These are phyloP conservation scores for Mizuhopecten yessoensis DNA, from an alignment of 1,140 invertebrate species.

Conservation along the genomic window DNA sequence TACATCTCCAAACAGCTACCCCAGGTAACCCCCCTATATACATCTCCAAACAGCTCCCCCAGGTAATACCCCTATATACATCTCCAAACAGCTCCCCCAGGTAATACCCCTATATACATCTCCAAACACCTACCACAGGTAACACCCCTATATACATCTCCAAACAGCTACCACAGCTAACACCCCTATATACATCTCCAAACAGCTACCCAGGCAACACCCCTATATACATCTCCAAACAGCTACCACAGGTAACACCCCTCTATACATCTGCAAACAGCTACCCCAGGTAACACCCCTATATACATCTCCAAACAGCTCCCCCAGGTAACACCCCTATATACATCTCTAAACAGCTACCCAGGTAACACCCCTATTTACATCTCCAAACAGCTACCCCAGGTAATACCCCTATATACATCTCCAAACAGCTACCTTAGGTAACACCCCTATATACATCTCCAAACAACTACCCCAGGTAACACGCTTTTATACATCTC, in stretches of 20 bases:
- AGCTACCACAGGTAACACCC: neutral
- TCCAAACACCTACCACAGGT: no score
- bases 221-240: neutral
- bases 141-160: no score
- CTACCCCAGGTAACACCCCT: neutral
- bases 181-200: no score
- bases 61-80: slow-evolving; percentile 91
- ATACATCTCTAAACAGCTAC: no score
- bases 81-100: no score
- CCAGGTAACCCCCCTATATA: no score
- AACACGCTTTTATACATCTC: no score
- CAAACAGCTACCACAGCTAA: no score
- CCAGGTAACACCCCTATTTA: slow-evolving; percentile 92
- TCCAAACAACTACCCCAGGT: no score
- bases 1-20: no score
- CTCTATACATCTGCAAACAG: neutral
- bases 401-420: slow-evolving; percentile 87
- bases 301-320: no score
- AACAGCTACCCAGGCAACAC: neutral
- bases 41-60: slow-evolving; percentile 81
- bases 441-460: neutral
- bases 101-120: slow-evolving; percentile 89
- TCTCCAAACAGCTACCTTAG: neutral
- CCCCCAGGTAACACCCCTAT: no score
- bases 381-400: slow-evolving; percentile 76